Evolutionary conservation across 2,113 vertebrate genomes (phyloP).

Genomic region (Limnothrissa miodon): DNA sequence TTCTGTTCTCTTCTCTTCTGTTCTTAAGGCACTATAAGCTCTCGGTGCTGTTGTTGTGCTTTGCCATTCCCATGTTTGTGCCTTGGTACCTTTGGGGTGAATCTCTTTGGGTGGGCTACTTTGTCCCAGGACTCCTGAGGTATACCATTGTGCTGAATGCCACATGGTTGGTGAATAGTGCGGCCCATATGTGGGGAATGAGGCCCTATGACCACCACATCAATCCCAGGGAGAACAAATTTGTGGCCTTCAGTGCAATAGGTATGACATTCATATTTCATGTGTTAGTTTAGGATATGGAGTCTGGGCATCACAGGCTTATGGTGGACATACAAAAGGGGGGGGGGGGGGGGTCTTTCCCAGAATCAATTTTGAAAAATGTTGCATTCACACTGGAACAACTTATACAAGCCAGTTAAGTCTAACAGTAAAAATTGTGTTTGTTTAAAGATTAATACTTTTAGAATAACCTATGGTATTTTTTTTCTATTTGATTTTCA

Average conservation of each 20-base stretch:
- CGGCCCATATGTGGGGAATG: slow-evolving; percentile 91
- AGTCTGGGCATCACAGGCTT: background rate
- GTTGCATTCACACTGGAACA: background rate
- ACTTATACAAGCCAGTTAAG: background rate
- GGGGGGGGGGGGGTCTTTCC: background rate
- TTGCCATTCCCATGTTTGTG: slow-evolving; percentile 77
- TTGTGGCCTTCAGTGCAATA: slow-evolving; percentile 82
- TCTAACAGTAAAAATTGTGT: background rate
- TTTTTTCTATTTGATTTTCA: slow-evolving; percentile 55
- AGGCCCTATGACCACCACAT: slow-evolving; percentile 84
- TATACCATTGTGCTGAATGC: slow-evolving; percentile 79
- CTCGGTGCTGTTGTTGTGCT: slow-evolving; percentile 81
- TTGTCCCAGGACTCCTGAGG: slow-evolving; percentile 79
- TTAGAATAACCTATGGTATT: background rate
- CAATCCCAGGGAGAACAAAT: slow-evolving; percentile 82
- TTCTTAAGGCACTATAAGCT: slow-evolving; percentile 82
- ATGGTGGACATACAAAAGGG: background rate
- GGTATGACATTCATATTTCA: slow-evolving; percentile 67
- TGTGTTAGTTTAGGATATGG: background rate
- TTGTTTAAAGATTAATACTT: background rate
- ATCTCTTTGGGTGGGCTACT: slow-evolving; percentile 72
- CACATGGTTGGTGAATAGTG: slow-evolving; percentile 94
- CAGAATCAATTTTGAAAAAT: background rate
- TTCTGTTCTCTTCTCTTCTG: slow-evolving; percentile 4
- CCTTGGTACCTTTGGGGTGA: slow-evolving; percentile 91